Conservation (phyloP, 2,888 invertebrate species). For the Malacosoma neustria region DNA sequence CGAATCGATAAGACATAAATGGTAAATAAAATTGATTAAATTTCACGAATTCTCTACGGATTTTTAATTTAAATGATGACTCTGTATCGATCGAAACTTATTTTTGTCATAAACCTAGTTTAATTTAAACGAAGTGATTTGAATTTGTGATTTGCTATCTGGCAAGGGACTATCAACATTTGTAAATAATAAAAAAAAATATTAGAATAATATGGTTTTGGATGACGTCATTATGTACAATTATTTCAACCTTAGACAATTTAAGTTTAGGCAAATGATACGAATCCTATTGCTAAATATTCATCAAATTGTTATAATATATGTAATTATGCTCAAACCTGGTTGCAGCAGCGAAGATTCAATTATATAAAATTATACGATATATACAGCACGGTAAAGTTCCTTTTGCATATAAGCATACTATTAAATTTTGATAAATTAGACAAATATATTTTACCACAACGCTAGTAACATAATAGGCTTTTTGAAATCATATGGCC, state of each 20-base stretch:
- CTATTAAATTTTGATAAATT: too few species aligned
- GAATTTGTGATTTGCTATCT: constrained; percentile 42
- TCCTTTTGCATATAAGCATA: too few species aligned
- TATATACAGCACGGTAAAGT: too few species aligned
- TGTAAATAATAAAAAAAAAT: constrained; percentile 18
- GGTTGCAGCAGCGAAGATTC: too few species aligned
- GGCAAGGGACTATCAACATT: constrained; percentile 44
- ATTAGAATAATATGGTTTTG: constrained; percentile 3
- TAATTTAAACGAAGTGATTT: constrained; percentile 36
- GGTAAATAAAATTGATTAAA: constrained; percentile 64
- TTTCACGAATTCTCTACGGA: constrained; percentile 44
- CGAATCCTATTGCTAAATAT: constrained; percentile 2
- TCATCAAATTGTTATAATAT: too few species aligned
- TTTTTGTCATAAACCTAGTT: constrained; percentile 47
- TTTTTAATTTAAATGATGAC: constrained; percentile 45
- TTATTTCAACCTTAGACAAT: not conserved
- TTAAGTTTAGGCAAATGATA: constrained; percentile 1
- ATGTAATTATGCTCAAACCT: too few species aligned
- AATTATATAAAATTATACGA: too few species aligned
- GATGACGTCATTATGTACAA: not conserved
- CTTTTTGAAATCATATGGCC: too few species aligned
- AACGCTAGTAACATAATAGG: too few species aligned
- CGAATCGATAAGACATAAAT: constrained; percentile 72
- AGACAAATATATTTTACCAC: too few species aligned
- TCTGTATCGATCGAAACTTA: constrained; percentile 55